Evolutionary conservation across 1,140 invertebrate genomes (phyloP), one percentile per base, ranked within the genome.

Genomic region (Gerris buenoi): DNA sequence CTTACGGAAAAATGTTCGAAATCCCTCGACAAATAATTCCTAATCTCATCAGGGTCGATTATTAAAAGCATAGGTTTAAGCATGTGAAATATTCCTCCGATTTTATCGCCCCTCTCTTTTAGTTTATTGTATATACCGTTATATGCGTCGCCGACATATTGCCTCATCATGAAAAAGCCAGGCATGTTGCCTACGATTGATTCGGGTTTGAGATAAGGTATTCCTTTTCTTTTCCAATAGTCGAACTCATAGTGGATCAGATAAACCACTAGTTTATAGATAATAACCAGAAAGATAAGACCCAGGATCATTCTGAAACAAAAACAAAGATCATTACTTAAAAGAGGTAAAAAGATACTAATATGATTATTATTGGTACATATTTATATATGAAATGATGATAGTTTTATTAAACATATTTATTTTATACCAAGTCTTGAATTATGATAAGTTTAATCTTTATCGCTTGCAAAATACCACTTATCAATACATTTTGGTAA

Each of bases 161-260:
- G 77, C 27, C 76, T 73, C 56, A 10, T n/a, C 27, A 65, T 25
- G 15, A 68, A n/a, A 1, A 22, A 23, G 3, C 62, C 66, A 2
- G 3, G 14, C 15, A 61, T 28, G 29, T 68, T 68, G 3, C 67
- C 67, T 3, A 65, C 56, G 25, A 61, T 26, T 1, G 25, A 65
- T 10, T 15, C 14, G 28, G 67, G 64, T 23, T 59, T 29, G 1
- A 68, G 2, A 23, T 60, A 29, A 1, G 71, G 65, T 1, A 81
- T 74, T 2, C 78, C 77, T 67, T 65, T 73, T 67, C 71, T 75
- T 27, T 69, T 64, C 79, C 78, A 78, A 67, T 79, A 79, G 0
- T 71, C 77, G 68, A 76, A 77, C 46, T 46, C 5, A 18, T 46
- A 46, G 18, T 46, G 33, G 18, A 46, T 46, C 18, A 46, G 18